Base-by-base conservation (phyloP, 2,113 vertebrate species). In the Pyxicephalus adspersus region DNA sequence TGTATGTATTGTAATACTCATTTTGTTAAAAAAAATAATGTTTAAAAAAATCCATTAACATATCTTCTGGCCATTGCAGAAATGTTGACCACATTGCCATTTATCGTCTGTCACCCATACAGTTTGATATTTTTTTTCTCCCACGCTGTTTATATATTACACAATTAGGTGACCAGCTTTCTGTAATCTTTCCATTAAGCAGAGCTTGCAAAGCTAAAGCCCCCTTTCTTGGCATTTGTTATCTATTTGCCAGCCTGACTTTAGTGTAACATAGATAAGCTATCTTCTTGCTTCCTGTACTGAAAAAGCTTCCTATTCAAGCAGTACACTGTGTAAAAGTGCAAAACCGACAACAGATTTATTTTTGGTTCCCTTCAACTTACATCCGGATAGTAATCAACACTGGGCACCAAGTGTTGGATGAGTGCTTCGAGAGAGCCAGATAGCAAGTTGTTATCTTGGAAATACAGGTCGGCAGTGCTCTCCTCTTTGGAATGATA, bases 391-490 rank as follows among this genome's bases (percentile, higher is more conserved):
- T 96, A 97, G 86, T 98, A 97, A 83, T 97, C 95, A 19, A 95
- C 89, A 0, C 85, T 96, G 7, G 97, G 96, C 66, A 99, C 95
- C 83, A 99, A 86, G 88, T 97, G 96, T 80, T 95, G 94, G 83
- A 99, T 94, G 83, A 99, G 95, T 63, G 95, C 96, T 91, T 98
- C 97, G 90, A 98, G 91, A 67, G 97, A 97, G 1, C 97, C 96
- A 0, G 97, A 98, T 20, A 95, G 92, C 79, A 99, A 92, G 87
- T 92, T 94, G 92, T 95, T 96, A 81, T 98, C 95, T 66, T 96
- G 94, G 83, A 96, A 98, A 87, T 84, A 94, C 15, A 99, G 88
- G 22, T 93, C 95, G 4, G 89, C 89, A 74, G 90, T 95, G 86
- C 86, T 89, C 50, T 95, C 94, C 25, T 96, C 96, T 71, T 94